Percentiles rank a stretch among this genome's conserved stretches.
These are phyloP conservation scores for Criorhina ranunculi DNA, from an alignment of 2,888 invertebrate genomes.

Conservation along the genomic window DNA sequence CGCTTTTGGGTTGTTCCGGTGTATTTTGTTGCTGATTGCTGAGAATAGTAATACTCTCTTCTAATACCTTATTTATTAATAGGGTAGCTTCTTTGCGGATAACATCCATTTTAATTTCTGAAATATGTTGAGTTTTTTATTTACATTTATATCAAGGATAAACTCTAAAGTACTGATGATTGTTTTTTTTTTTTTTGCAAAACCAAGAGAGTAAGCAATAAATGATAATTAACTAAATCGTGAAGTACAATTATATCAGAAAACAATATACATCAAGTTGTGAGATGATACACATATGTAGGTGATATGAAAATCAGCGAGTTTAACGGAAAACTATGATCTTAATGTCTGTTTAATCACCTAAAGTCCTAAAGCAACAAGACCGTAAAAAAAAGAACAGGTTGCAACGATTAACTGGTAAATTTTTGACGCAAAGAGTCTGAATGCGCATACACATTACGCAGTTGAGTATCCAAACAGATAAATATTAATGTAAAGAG, in stretches of 20 bases:
- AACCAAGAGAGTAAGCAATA: neutral
- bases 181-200: conserved; percentile 8
- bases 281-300: neutral
- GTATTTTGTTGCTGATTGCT: conserved; percentile 79
- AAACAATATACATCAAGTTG: too few species aligned
- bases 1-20: conserved; percentile 67
- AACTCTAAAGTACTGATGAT: conserved; percentile 5
- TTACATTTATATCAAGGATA: neutral
- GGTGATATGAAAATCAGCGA: neutral
- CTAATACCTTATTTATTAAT: conserved; percentile 83
- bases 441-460: too few species aligned
- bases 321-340: too few species aligned
- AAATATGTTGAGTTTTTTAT: conserved; percentile 41
- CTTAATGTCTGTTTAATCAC: too few species aligned
- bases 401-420: too few species aligned
- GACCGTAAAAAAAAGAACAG: too few species aligned
- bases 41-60: conserved; percentile 83
- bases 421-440: too few species aligned
- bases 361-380: too few species aligned
- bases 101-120: conserved; percentile 65
- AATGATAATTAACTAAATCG: conserved; percentile 1
- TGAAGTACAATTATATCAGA: neutral
- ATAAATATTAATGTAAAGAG: too few species aligned
- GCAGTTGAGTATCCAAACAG: too few species aligned
- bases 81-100: conserved; percentile 83